These are phyloP conservation scores for Dexiosoma caninum DNA, from an alignment of 2,888 invertebrate species.

Conservation along the genomic window DNA sequence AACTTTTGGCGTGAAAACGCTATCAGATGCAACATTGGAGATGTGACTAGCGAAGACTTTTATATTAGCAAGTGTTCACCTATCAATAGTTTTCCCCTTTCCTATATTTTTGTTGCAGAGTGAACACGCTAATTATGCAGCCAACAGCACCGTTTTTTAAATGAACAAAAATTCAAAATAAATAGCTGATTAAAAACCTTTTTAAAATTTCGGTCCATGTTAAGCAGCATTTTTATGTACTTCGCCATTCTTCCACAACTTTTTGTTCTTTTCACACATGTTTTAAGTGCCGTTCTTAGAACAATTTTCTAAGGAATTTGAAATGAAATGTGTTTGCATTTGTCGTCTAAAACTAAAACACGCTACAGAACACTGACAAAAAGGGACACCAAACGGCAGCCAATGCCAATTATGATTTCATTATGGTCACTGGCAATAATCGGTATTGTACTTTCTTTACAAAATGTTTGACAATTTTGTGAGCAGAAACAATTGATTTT, in stretches of 20 bases:
- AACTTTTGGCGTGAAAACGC: no score
- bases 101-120: no score
- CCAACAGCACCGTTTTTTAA: no score
- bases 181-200: no score
- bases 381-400: constrained; percentile 3
- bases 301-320: background rate
- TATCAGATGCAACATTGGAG: no score
- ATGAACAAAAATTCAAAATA: no score
- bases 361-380: background rate
- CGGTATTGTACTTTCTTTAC: constrained; percentile 44
- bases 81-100: background rate
- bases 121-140: no score
- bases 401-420: constrained; percentile 56
- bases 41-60: no score
- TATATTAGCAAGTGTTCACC: background rate
- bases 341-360: background rate
- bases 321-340: constrained; percentile 24
- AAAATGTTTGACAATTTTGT: constrained; percentile 53
- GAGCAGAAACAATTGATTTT: constrained; percentile 41
- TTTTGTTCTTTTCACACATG: constrained; percentile 32
- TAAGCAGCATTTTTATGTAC: no score
- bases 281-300: constrained; percentile 11
- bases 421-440: constrained; percentile 46
- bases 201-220: no score
- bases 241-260: background rate